Conservation (phyloP, 2,888 invertebrate species). For the Sphaerophoria rueppellii region DNA sequence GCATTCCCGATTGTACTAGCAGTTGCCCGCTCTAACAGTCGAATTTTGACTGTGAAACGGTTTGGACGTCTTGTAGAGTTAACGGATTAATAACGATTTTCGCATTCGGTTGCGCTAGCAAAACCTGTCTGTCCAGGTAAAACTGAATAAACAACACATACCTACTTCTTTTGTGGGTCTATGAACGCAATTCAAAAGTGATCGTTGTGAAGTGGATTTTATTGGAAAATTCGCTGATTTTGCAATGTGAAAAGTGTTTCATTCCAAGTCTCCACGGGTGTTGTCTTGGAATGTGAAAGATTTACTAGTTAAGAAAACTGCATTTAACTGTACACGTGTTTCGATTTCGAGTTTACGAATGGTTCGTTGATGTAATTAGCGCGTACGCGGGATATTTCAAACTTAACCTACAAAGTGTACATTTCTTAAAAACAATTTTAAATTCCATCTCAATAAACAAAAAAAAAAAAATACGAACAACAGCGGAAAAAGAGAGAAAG, state of each 20-base stretch:
- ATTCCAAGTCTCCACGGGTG: constrained; percentile 31
- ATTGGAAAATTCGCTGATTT: constrained; percentile 31
- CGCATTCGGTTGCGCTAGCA: constrained; percentile 7
- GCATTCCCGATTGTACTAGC: neutral
- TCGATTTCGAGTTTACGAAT: constrained; percentile 22
- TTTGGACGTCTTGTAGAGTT: constrained; percentile 38
- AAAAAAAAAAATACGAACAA: constrained; percentile 30
- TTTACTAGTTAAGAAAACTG: constrained; percentile 33
- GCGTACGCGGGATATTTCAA: constrained; percentile 36
- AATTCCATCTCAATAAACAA: constrained; percentile 14
- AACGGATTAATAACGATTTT: constrained; percentile 1
- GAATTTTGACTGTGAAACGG: constrained; percentile 64
- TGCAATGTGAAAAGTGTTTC: constrained; percentile 54
- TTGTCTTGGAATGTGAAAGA: constrained; percentile 18
- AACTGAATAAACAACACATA: constrained; percentile 11
- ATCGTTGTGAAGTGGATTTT: constrained; percentile 1
- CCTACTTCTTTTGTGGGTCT: neutral
- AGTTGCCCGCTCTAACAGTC: constrained; percentile 44
- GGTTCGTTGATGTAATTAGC: constrained; percentile 43
- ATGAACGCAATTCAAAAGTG: neutral
- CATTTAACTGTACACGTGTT: constrained; percentile 68
- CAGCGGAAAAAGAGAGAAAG: neutral
- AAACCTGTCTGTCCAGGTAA: constrained; percentile 34
- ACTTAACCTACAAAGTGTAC: constrained; percentile 10
- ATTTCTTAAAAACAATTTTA: neutral